These are phyloP conservation scores for Urophycis tenuis DNA, from an alignment of 2,797 vertebrate species.

Conservation along the genomic window DNA sequence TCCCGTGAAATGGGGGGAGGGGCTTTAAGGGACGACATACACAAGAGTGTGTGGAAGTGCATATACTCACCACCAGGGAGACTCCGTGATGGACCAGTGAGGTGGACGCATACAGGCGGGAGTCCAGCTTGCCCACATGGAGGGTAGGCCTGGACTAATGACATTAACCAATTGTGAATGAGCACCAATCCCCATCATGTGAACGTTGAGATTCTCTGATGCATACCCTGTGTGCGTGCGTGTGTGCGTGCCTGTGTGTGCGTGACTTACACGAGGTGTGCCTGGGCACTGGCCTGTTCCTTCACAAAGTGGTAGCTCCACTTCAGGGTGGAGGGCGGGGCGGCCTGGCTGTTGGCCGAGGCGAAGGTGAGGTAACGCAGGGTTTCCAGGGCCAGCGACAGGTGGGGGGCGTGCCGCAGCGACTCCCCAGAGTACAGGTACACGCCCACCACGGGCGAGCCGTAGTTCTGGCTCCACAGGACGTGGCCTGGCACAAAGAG, in stretches of 20 bases:
- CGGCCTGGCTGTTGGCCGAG: constrained; percentile 50
- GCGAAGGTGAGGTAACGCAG: constrained; percentile 90
- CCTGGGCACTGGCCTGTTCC: constrained; percentile 76
- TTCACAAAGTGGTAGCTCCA: constrained; percentile 78
- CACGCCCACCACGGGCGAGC: constrained; percentile 82
- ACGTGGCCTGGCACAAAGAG: constrained; percentile 69
- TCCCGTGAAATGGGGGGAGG: background rate
- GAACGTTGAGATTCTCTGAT: background rate
- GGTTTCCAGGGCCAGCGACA: constrained; percentile 89
- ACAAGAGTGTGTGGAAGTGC: background rate
- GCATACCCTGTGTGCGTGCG: background rate
- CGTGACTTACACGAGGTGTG: constrained; percentile 75
- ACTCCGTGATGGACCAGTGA: constrained; percentile 87
- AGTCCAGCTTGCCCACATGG: constrained; percentile 84
- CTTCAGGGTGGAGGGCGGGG: constrained; percentile 72
- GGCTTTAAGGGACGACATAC: background rate
- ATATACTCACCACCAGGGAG: constrained; percentile 84
- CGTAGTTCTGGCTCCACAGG: constrained; percentile 92
- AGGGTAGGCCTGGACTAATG: constrained; percentile 76
- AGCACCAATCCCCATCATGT: background rate
- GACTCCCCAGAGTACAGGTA: constrained; percentile 89
- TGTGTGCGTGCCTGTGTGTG: constrained; percentile 3
- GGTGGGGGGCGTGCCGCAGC: constrained; percentile 80
- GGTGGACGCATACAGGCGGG: constrained; percentile 85
- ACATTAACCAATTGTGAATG: background rate